phyloP scores from a whole-genome alignment of 53 echinoderm and acorn worm species.

The Mesocentrotus franciscanus region DNA sequence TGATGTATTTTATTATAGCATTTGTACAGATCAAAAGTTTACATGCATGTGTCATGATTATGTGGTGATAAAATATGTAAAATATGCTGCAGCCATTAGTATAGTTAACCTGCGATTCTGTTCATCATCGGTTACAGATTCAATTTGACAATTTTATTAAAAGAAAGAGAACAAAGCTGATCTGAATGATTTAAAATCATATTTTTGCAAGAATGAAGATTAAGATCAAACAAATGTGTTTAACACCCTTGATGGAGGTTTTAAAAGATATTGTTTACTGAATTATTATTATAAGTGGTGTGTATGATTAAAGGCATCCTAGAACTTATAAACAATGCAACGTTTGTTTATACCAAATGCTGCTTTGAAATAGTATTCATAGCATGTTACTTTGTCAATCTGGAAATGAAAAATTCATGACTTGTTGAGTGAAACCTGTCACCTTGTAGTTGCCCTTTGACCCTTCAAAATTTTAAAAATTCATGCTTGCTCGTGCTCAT shows the following conservation, averaged over 20 bases:
- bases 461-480: slow-evolving; percentile 7
- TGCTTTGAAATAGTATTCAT: slow-evolving; percentile 26
- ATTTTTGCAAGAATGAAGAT: no score
- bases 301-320: background rate
- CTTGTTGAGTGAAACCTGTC: slow-evolving; percentile 33
- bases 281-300: no score
- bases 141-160: background rate
- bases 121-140: background rate
- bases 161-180: no score
- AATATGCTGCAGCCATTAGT: background rate
- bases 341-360: slow-evolving; percentile 15
- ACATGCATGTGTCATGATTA: background rate
- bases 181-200: background rate
- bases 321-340: background rate
- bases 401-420: background rate
- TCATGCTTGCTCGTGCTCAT: slow-evolving; percentile 36
- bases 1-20: background rate
- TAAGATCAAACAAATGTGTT: no score
- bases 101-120: background rate
- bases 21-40: background rate
- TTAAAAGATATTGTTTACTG: no score
- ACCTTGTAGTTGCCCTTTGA: slow-evolving; percentile 21
- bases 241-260: no score
- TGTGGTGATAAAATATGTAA: background rate
- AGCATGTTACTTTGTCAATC: background rate